Evolutionary conservation across 1,140 invertebrate species (phyloP), one percentile per base, ranked within the genome.

Genomic region (Drosophila bifasciata): DNA sequence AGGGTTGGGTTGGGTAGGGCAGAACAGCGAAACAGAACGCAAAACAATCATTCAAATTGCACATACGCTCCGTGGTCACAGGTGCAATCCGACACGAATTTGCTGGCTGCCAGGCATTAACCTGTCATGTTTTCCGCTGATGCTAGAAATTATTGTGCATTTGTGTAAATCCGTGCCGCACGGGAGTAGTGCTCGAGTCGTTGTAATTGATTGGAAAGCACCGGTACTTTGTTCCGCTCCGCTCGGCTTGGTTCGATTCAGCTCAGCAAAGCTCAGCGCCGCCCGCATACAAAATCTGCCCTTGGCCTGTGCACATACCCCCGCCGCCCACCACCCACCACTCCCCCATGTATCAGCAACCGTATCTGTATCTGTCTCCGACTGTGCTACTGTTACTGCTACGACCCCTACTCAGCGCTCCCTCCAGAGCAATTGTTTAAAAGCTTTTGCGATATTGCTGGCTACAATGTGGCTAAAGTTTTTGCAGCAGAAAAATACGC

Each of bases 1-100:
- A 50, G n/a, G 23, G 16, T 25, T 23, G 25, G 40, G 16, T 44
- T 23, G n/a, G 32, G 45, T 25, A 69, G 28, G 28, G 28, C 1
- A 2, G 0, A 58, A 52, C 46, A 19, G 15, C 39, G 15, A 78
- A 79, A 85, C 76, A 79, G 44, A 74, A 70, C 63, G 72, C 73
- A 86, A 80, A 86, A 86, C 80, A 85, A 86, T 85, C 81, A 85
- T 86, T 85, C 81, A 85, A 85, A 85, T 86, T 80, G 80, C 81
- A 62, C 81, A 85, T 85, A 85, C 80, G 81, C 73, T 73, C 56
- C 63, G 68, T 86, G 76, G 66, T 67, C 72, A 79, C 58, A 59
- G 58, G 58, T 72, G 59, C 58, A 50, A 52, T n/a, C 62, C 50
- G 45, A 51, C 40, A 39, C 45, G 51, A 51, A 62, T 61, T 63